Evolutionary conservation across 2,797 vertebrate species (phyloP), one percentile per base, ranked within the genome.

Genomic region (Cirrhinus molitorella): DNA sequence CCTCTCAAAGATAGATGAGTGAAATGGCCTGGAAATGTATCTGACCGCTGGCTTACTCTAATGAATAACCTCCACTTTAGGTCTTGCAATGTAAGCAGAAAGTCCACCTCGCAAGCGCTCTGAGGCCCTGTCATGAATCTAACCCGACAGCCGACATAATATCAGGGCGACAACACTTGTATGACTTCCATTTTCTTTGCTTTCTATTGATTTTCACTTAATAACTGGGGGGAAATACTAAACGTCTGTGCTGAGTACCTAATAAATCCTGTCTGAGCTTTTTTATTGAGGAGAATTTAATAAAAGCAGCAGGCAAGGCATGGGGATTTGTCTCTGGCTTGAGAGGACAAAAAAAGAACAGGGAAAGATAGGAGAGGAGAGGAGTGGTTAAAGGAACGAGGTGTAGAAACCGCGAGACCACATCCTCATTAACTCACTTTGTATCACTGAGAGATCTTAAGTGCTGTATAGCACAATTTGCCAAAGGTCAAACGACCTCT

Each of bases 131-230:
- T 96, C 97, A 98, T 99, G 98, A 99, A 99, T 99, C 98, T 98
- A 96, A 96, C 95, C 95, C 95, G 97, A 99, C 97, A 98, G 97
- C 96, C 96, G 93, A 98, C 98, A 98, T 99, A 98, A 98, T 99
- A 99, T 99, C 97, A 96, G 95, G 97, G 97, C 96, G 97, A 99
- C 97, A 98, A 98, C 98, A 97, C 95, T 96, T 97, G 96, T 96
- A 96, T 96, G 97, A 98, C 97, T 99, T 99, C 98, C 97, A 99
- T 99, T 99, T 99, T 98, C 98, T 98, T 98, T 97, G 98, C 97
- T 98, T 99, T 98, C 97, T 98, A 99, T 99, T 99, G 98, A 99
- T 99, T 99, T 99, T 99, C 97, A 99, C 98, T 99, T 99, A 99
- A 99, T 99, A 99, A 99, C 97, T 95, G 96, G 96, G 93, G 93